Conservation (phyloP, 2,888 invertebrate genomes). For the Cheiracanthium punctorium region DNA sequence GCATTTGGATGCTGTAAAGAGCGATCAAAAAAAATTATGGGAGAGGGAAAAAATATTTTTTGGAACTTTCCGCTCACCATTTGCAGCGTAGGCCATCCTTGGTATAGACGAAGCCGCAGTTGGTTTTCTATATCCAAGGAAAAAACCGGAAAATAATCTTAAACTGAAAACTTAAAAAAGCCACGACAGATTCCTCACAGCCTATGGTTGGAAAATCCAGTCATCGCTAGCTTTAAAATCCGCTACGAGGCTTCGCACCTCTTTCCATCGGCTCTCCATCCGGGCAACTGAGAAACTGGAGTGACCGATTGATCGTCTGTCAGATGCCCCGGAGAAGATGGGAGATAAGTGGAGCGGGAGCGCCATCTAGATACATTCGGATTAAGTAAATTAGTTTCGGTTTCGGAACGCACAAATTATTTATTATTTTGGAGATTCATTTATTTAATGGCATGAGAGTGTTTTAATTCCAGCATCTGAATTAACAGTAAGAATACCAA, state of each 20-base stretch:
- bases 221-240: constrained; percentile 61
- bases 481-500: too few relatives aligned
- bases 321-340: constrained; percentile 39
- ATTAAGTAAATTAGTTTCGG: neutral
- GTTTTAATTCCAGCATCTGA: too few relatives aligned
- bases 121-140: constrained; percentile 46
- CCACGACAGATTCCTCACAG: constrained; percentile 42
- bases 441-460: too few relatives aligned
- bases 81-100: constrained; percentile 61
- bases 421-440: too few relatives aligned
- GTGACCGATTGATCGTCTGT: constrained; percentile 69
- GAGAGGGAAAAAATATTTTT: too few relatives aligned
- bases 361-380: constrained; percentile 28
- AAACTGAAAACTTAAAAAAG: constrained; percentile 31
- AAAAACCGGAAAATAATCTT: constrained; percentile 25
- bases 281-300: constrained; percentile 50
- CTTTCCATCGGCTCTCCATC: constrained; percentile 62
- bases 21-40: too few relatives aligned
- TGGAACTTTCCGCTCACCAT: constrained; percentile 39
- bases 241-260: constrained; percentile 38
- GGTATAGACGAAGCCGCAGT: constrained; percentile 19
- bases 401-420: too few relatives aligned
- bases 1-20: neutral
- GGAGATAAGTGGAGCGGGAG: constrained; percentile 25
- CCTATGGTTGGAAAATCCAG: constrained; percentile 50